Evolutionary conservation across 2,113 vertebrate genomes (phyloP).

Genomic region (Dasyprocta punctata): DNA sequence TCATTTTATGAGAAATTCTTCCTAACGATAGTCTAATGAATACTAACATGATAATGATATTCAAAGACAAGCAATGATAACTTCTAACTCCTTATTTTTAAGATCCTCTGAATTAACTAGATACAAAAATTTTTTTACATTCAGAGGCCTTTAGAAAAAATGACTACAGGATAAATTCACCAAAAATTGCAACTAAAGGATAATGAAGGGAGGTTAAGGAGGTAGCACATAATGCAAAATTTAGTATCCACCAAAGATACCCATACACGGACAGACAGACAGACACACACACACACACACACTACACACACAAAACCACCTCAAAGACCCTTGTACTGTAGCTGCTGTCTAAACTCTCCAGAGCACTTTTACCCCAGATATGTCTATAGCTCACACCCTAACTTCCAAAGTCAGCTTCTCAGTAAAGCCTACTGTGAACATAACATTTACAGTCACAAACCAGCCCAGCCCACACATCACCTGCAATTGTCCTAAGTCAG

Average conservation of each 20-base stretch:
- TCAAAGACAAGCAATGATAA: not conserved
- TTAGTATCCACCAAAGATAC: not conserved
- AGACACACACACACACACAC: not conserved
- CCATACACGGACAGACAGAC: not conserved
- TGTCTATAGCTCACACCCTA: not conserved
- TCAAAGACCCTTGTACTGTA: not conserved
- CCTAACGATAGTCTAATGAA: constrained; percentile 11
- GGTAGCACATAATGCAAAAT: not conserved
- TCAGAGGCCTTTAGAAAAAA: constrained; percentile 40
- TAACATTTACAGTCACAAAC: not conserved
- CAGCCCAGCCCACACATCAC: not conserved
- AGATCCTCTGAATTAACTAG: constrained; percentile 25
- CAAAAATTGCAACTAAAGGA: constrained; percentile 6
- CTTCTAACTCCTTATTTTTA: constrained; percentile 29
- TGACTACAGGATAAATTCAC: constrained; percentile 24
- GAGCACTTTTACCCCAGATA: not conserved
- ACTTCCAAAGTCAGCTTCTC: not conserved
- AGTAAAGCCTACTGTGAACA: not conserved
- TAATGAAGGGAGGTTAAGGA: not conserved
- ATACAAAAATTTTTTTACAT: not conserved
- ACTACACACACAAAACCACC: not conserved
- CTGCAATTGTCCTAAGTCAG: not conserved
- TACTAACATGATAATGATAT: not conserved
- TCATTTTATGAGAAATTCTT: not conserved
- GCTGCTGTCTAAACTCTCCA: not conserved